Conservation (phyloP, 2,888 invertebrate species). For the Spisula subtruncata region DNA sequence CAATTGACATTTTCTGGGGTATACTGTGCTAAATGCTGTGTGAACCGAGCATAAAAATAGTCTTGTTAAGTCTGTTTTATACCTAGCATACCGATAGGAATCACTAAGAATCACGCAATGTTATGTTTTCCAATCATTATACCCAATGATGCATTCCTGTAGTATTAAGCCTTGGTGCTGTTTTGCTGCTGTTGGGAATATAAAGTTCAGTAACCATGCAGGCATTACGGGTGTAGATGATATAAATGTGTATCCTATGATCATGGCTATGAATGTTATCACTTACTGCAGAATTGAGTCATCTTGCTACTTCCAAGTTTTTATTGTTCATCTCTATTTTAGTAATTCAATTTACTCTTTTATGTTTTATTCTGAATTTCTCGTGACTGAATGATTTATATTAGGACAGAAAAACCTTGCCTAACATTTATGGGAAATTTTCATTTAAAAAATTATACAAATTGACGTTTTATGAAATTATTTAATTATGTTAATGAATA, state of each 20-base stretch:
- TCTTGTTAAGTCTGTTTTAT: not conserved
- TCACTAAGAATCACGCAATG: constrained; percentile 2
- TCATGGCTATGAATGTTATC: not conserved
- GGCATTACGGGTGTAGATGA: not conserved
- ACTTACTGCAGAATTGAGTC: not conserved
- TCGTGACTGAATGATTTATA: no score
- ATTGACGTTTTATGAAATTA: no score
- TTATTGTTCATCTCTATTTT: no score
- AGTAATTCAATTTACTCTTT: no score
- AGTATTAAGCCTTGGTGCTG: not conserved
- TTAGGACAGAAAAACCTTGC: no score
- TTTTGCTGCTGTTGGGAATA: not conserved
- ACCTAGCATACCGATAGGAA: not conserved
- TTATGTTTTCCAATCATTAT: not conserved
- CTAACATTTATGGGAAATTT: no score
- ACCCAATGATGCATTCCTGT: not conserved
- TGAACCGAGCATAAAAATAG: not conserved
- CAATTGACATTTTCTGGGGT: constrained; percentile 11
- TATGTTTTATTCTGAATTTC: no score
- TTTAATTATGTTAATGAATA: not conserved
- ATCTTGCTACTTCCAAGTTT: not conserved
- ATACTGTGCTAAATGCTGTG: not conserved
- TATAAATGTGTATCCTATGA: not conserved
- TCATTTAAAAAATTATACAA: no score
- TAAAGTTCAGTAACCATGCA: not conserved